These are phyloP conservation scores for Macrostomum lignano DNA, from an alignment of 1,140 invertebrate genomes.

Conservation along the genomic window DNA sequence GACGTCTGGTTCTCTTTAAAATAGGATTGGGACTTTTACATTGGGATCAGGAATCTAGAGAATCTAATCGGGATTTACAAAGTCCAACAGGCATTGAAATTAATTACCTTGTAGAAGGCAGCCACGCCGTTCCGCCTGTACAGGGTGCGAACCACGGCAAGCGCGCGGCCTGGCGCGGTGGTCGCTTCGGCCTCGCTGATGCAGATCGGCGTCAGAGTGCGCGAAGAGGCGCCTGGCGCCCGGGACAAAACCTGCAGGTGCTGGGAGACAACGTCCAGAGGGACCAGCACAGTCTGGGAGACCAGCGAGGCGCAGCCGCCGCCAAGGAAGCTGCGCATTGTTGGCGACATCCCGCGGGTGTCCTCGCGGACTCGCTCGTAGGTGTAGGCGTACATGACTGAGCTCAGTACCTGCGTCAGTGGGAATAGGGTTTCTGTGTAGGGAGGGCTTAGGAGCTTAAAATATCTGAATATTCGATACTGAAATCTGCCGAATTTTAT, in stretches of 20 bases:
- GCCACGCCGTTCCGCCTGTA: conserved; percentile 47
- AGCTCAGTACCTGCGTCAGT: no score
- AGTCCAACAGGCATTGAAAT: no score
- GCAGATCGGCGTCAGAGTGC: conserved; percentile 10
- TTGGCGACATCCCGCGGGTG: conserved; percentile 18
- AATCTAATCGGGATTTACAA: no score
- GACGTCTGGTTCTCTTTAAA: no score
- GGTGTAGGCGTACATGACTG: no score
- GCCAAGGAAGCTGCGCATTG: conserved; percentile 37
- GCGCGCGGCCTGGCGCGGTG: conserved; percentile 12
- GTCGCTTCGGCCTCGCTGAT: conserved; percentile 8
- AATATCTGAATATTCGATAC: no score
- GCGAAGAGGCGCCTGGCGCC: conserved; percentile 3
- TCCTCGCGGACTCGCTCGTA: no score
- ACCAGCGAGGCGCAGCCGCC: conserved; percentile 64
- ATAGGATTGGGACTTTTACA: no score
- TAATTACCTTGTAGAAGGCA: conserved; percentile 70
- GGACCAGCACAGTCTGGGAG: conserved; percentile 74
- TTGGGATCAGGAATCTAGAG: no score
- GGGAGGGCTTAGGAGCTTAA: no score
- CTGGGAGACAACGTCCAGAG: conserved; percentile 77
- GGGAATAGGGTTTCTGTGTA: no score
- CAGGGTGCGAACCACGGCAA: conserved; percentile 36
- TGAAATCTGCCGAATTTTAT: no score
- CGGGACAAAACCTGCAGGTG: conserved; percentile 69